Percentiles rank a stretch among this genome's conserved stretches.
Conservation (phyloP, 2,888 invertebrate species). For the Eretmocerus hayati region DNA sequence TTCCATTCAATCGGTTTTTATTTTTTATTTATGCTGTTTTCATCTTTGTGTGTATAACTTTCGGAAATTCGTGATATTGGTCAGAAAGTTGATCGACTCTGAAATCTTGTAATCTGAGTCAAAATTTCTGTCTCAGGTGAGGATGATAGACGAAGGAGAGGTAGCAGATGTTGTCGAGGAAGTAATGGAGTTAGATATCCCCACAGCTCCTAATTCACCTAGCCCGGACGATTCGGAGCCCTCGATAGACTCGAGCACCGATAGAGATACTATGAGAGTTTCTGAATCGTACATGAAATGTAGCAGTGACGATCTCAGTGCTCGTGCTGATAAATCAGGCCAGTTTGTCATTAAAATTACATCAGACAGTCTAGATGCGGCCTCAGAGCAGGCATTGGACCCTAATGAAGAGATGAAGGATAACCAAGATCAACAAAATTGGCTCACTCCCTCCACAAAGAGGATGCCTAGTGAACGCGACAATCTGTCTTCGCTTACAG, state of each 20-base stretch:
- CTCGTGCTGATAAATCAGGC: not conserved
- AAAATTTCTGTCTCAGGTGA: too few relatives aligned
- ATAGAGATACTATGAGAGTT: not conserved
- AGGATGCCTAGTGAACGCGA: constrained; percentile 31
- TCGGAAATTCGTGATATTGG: too few relatives aligned
- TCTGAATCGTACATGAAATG: not conserved
- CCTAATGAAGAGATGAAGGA: not conserved
- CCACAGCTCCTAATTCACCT: too few relatives aligned
- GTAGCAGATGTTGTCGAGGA: too few relatives aligned
- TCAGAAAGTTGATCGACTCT: too few relatives aligned
- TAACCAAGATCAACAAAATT: constrained; percentile 33
- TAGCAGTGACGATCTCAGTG: not conserved
- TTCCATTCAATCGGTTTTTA: too few relatives aligned
- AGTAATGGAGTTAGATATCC: too few relatives aligned
- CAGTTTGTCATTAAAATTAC: constrained; percentile 1
- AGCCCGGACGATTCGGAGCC: too few relatives aligned
- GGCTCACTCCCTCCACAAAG: constrained; percentile 40
- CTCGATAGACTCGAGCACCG: not conserved
- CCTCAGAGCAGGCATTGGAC: not conserved
- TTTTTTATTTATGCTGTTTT: too few relatives aligned
- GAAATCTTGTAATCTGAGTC: too few relatives aligned
- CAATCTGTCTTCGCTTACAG: constrained; percentile 43
- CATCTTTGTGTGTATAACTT: too few relatives aligned
- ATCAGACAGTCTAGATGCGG: constrained; percentile 2
- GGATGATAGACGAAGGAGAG: too few relatives aligned